These are phyloP conservation scores for Plutella xylostella DNA, from an alignment of 2,888 invertebrate genomes.

Conservation along the genomic window DNA sequence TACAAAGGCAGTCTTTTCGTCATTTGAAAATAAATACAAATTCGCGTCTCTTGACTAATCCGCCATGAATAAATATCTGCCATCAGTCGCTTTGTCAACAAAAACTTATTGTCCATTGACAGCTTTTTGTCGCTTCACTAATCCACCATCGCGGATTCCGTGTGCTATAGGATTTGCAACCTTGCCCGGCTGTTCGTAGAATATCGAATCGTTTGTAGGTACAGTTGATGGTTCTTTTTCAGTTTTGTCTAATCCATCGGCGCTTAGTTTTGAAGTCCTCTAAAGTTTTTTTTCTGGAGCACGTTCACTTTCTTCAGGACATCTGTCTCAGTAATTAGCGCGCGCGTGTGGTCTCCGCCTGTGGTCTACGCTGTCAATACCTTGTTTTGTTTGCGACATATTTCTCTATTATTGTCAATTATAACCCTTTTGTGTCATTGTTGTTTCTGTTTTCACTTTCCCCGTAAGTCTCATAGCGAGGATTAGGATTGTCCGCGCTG, in stretches of 20 bases:
- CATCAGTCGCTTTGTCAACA: constrained; percentile 52
- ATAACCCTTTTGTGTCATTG: constrained; percentile 44
- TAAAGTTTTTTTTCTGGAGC: constrained; percentile 45
- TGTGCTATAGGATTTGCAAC: constrained; percentile 10
- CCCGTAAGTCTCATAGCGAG: constrained; percentile 41
- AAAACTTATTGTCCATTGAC: constrained; percentile 59
- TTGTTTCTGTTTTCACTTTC: constrained; percentile 61
- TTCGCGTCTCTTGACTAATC: constrained; percentile 43
- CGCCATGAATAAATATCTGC: constrained; percentile 62
- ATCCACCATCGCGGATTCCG: neutral
- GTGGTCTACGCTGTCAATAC: constrained; percentile 22
- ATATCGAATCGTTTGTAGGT: constrained; percentile 10
- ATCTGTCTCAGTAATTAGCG: constrained; percentile 58
- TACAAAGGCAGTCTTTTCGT: constrained; percentile 46
- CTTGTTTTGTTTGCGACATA: constrained; percentile 28
- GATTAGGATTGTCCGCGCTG: constrained; percentile 17
- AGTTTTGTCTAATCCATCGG: constrained; percentile 51
- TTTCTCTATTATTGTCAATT: constrained; percentile 32
- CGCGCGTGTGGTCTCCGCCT: constrained; percentile 47
- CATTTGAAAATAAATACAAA: constrained; percentile 43
- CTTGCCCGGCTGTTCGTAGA: constrained; percentile 12
- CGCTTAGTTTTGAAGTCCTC: constrained; percentile 60
- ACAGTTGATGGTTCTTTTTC: constrained; percentile 12
- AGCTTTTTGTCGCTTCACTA: constrained; percentile 28
- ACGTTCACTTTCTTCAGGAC: constrained; percentile 49